A percentile compares a stretch with the other conserved stretches of the same genome.
Evolutionary conservation across 2,113 vertebrate species (phyloP).

Genomic region (Lepidothrix coronata): DNA sequence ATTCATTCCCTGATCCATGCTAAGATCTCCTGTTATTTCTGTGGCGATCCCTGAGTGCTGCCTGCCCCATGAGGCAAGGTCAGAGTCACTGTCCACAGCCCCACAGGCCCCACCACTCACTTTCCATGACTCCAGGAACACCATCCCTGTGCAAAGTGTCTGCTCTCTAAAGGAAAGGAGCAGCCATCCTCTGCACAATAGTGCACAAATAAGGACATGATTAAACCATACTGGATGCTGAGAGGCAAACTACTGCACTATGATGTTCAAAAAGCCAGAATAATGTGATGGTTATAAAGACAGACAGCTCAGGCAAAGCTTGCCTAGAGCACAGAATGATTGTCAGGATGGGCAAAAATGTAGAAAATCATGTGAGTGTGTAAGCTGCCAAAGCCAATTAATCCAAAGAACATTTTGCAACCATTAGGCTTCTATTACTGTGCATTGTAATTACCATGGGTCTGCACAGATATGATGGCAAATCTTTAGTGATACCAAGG

Average conservation of each 20-base stretch:
- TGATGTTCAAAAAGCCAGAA: slow-evolving; percentile 67
- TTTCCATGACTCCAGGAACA: neutral
- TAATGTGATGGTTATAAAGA: slow-evolving; percentile 71
- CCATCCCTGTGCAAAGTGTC: rapidly evolving
- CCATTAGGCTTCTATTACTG: slow-evolving; percentile 61
- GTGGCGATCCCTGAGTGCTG: neutral
- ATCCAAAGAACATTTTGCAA: slow-evolving; percentile 65
- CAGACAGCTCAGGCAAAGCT: slow-evolving; percentile 65
- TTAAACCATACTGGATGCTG: slow-evolving; percentile 60
- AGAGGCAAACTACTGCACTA: slow-evolving; percentile 62
- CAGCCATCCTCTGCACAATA: neutral
- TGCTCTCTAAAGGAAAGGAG: neutral
- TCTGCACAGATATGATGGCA: neutral
- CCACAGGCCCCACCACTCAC: neutral
- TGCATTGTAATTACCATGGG: slow-evolving; percentile 29
- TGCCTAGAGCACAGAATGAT: slow-evolving; percentile 64
- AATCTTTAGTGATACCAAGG: neutral
- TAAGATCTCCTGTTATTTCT: neutral
- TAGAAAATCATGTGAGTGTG: slow-evolving; percentile 71
- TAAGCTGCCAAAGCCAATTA: slow-evolving; percentile 72
- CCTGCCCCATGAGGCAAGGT: neutral
- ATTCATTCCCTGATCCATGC: neutral
- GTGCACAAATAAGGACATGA: slow-evolving; percentile 48
- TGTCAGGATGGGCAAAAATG: slow-evolving; percentile 72
- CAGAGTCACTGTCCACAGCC: neutral